Base-by-base conservation (phyloP, 2,113 vertebrate genomes). In the Meleagris gallopavo region DNA sequence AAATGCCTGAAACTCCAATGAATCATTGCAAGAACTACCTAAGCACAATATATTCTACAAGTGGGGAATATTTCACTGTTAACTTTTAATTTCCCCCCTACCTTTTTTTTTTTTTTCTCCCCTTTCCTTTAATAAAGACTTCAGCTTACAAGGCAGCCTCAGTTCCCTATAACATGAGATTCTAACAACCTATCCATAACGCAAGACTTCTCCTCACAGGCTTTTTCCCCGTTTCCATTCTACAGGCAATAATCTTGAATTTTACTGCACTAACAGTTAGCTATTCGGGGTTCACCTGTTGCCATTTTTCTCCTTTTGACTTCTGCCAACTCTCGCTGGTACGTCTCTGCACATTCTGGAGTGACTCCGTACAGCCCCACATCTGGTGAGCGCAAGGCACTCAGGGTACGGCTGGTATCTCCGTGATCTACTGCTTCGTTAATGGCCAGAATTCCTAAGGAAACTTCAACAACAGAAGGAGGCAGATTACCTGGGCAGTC, bases 301-400 rank as follows among this genome's bases (percentile, higher is more conserved):
- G 95, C 94, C 77, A 92, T 96, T 88, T 98, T 99, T 45, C 95
- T 96, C 15, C 93, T 97, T 94, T 98, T 99, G 73, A 98, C 94
- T 83, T 97, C 98, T 34, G 97, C 72, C 70, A 99, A 97, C 85
- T 99, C 99, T 17, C 96, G 97, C 89, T 98, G 99, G 96, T 99
- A 99, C 0, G 98, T 98, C 62, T 98, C 98, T 0, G 97, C 98
- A 60, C 99, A 99, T 86, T 99, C 99, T 0, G 98, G 97, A 32
- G 99, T 99, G 95, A 99, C 98, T 1, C 99, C 99, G 0, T 99
- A 99, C 1, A 99, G 97, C 32, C 98, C 99, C 4, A 99, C 97
- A 13, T 98, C 98, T 0, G 98, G 97, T 19, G 97, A 98, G 14
- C 99, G 98, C 83, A 99, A 97, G 36, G 98, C 97, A 3, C 96